phyloP scores from a whole-genome alignment of 2,888 invertebrate genomes.

The Adela reaumurella region DNA sequence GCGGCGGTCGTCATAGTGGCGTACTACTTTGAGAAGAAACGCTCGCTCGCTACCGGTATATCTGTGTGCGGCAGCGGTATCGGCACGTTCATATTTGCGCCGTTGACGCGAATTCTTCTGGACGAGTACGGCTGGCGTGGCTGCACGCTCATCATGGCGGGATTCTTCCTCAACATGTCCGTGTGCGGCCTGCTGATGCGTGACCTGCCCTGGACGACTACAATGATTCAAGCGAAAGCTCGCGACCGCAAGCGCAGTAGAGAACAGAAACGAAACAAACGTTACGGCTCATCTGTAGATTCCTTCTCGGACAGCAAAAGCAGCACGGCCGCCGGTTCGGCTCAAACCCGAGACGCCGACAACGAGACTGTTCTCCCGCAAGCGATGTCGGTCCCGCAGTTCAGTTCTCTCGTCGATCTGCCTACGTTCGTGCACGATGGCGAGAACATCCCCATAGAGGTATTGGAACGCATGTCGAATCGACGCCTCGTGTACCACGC shows the following conservation, averaged over 20 bases:
- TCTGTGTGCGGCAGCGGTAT: conserved; percentile 86
- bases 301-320: conserved; percentile 68
- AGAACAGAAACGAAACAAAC: conserved; percentile 53
- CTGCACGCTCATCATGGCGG: conserved; percentile 76
- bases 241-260: conserved; percentile 60
- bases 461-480: conserved; percentile 67
- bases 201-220: conserved; percentile 58
- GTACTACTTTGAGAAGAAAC: conserved; percentile 81
- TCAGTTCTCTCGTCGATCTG: conserved; percentile 77
- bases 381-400: conserved; percentile 49
- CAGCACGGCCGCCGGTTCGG: conserved; percentile 59
- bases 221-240: conserved; percentile 59
- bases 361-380: conserved; percentile 34
- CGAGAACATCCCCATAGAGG: conserved; percentile 74
- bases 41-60: conserved; percentile 81
- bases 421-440: conserved; percentile 80
- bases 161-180: conserved; percentile 75
- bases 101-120: conserved; percentile 69
- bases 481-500: conserved; percentile 69
- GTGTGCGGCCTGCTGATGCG: conserved; percentile 80
- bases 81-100: conserved; percentile 84
- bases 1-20: conserved; percentile 90
- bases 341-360: conserved; percentile 31
- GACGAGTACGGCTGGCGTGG: conserved; percentile 81
- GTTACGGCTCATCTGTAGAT: conserved; percentile 63